These are phyloP conservation scores for Lytechinus pictus DNA, from an alignment of 35 echinoderm and acorn worm genomes.

Conservation along the genomic window DNA sequence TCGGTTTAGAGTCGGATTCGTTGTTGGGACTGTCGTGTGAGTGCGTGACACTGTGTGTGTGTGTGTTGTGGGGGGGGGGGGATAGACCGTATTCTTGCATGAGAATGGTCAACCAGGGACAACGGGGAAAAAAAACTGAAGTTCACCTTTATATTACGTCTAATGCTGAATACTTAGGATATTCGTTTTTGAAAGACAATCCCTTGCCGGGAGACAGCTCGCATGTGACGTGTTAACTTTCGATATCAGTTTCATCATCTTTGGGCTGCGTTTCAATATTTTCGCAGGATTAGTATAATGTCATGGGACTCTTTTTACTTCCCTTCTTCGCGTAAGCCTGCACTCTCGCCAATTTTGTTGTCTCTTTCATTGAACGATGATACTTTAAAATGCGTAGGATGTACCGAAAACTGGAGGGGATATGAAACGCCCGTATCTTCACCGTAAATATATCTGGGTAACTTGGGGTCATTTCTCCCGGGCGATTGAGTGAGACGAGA, in stretches of 20 bases:
- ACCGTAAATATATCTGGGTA: not conserved
- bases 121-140: not conserved
- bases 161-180: not conserved
- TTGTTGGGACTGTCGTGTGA: too few relatives aligned
- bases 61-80: too few relatives aligned
- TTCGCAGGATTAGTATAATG: not conserved
- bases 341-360: not conserved
- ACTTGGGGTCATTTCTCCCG: not conserved
- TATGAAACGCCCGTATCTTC: not conserved
- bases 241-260: not conserved
- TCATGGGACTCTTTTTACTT: not conserved
- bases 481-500: too few relatives aligned
- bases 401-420: too few relatives aligned
- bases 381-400: too few relatives aligned
- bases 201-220: not conserved
- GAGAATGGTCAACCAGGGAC: not conserved
- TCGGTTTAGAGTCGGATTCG: too few relatives aligned
- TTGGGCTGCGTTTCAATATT: not conserved
- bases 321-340: not conserved
- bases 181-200: not conserved
- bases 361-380: not conserved
- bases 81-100: not conserved
- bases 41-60: too few relatives aligned
- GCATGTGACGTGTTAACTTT: not conserved
- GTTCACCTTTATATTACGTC: not conserved